These are phyloP conservation scores for Kryptopterus vitreolus DNA, from an alignment of 2,797 vertebrate genomes.

Conservation along the genomic window DNA sequence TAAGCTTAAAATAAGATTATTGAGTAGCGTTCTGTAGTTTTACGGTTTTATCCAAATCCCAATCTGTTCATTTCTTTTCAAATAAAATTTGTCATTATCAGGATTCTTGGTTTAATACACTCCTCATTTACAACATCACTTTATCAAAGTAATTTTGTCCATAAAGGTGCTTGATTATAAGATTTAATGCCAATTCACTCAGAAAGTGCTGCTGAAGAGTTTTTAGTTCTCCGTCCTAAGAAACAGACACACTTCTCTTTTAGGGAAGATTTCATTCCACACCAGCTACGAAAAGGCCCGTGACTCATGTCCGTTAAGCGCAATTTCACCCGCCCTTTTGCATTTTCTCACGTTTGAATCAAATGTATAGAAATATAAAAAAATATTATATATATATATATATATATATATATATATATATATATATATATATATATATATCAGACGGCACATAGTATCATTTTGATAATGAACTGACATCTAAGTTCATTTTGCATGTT, in stretches of 20 bases:
- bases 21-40: background rate
- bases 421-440: too few species aligned
- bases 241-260: conserved; percentile 15
- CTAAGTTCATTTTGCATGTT: background rate
- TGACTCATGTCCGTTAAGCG: background rate
- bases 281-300: background rate
- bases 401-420: background rate
- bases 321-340: background rate
- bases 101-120: background rate
- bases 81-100: background rate
- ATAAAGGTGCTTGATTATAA: background rate
- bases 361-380: background rate
- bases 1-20: background rate
- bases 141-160: background rate
- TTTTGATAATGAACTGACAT: background rate
- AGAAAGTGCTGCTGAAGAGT: background rate
- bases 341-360: background rate
- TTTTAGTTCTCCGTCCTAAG: background rate
- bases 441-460: too few species aligned
- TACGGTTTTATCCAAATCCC: background rate
- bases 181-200: background rate
- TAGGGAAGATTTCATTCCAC: background rate
- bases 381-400: background rate
- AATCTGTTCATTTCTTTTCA: background rate
- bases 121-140: background rate